Evolutionary conservation across 1,140 invertebrate species (phyloP), one percentile per base, ranked within the genome.

Genomic region (Tetramorium parvispinum): DNA sequence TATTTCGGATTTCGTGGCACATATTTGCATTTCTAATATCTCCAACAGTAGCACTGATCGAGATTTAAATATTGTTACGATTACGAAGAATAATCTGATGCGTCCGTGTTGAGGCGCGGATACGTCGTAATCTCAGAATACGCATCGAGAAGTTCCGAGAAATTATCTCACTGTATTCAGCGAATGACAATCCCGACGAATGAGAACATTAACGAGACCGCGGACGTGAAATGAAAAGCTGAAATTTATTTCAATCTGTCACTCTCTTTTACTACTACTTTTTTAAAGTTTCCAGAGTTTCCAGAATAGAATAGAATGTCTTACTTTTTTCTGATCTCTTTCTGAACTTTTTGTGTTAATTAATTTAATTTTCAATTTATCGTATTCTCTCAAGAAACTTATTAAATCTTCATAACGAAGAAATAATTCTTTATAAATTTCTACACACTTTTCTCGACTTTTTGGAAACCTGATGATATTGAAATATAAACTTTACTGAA

Each of bases 21-120:
- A 73, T 82, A 90, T 91, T 89, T 86, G 76, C 85, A 85, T 91
- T 91, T 87, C 88, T 90, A 90, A 90, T 89, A 68, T 21, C 61
- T 16, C 21, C 8, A 27, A 87, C 73, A 68, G 85, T 78, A 89
- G 76, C 51, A 43, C 43, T 71, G 68, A 65, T 53, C 43, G 53
- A 79, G 85, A 88, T 89, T 89, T 89, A 86, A 89, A 89, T 89
- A 86, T 79, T 76, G 85, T 89, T 87, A 88, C 51, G 73, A 88
- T 89, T 83, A 86, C 51, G 65, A 63, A 11, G 18, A 68, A 43
- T 76, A 75, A 88, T 70, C 87, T 88, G 88, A 70, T 18, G 49
- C 63, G 40, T 46, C 27, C 66, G 53, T 7, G 43, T 21, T 37
- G 61, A 53, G 70, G 70, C 46, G n/a, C 57, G 37, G 43, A 55